Base-by-base conservation (phyloP, 2,888 invertebrate genomes). In the Drosophila heteroneura region DNA sequence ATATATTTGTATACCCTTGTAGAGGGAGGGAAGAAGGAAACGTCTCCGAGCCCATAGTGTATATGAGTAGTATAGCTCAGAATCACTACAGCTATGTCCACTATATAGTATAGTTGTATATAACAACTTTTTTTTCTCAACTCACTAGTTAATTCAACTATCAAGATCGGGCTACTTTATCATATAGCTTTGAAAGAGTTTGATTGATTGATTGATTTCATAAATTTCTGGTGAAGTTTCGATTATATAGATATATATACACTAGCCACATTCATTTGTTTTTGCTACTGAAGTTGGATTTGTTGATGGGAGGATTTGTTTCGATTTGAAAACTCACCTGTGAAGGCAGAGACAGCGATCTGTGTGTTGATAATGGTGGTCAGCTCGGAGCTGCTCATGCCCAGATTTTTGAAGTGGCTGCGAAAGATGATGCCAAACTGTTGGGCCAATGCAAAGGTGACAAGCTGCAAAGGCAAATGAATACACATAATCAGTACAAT, bases 351-450 rank as follows among this genome's bases (percentile, higher is more conserved):
- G 83, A 96, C 94, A 35, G 96, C 96, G 47, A 95, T 95, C 94
- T 96, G 95, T 92, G 95, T 94, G 93, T 96, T 96, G 91, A 96
- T 95, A 84, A 96, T 95, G 54, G 96, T 95, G 32, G 96, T 96
- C 64, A 95, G 95, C 93, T 96, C 94, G 26, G 96, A 95, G 77
- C 95, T 95, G 86, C 94, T 94, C 85, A 96, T 95, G 76, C 95
- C 95, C 64, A 96, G 93, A 2, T 93, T 91, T 2, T 92, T 70
- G 90, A 96, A 95, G 86, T 95, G 95, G 85, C 95, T 95, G 7
- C 95, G 94, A 91, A 96, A 96, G 41, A 96, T 93, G 35, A 97
- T 94, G 3, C 96, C 96, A 87, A 96, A 96, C 86, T 96, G 96
- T 92, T 96, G 96, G 41, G 96, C 94, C 88, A 96, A 93, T 1